These are phyloP conservation scores for Mycalesis mineus DNA, from an alignment of 2,888 invertebrate genomes.

Conservation along the genomic window DNA sequence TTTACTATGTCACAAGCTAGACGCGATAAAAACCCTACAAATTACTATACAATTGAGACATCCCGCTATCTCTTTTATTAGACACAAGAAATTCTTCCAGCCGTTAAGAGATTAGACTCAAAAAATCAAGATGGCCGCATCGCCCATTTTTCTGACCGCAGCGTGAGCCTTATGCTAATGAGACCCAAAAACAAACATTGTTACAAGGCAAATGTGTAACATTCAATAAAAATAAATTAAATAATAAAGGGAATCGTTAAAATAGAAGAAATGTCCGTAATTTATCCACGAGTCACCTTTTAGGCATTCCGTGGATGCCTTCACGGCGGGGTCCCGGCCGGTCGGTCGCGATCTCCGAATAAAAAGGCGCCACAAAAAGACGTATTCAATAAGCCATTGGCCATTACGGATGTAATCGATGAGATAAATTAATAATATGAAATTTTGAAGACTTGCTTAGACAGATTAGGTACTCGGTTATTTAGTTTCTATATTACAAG, in stretches of 20 bases:
- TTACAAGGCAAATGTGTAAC: slow-evolving; percentile 77
- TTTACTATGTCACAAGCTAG: slow-evolving; percentile 71
- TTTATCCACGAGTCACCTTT: slow-evolving; percentile 78
- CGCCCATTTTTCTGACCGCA: slow-evolving; percentile 56
- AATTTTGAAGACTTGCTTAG: slow-evolving; percentile 50
- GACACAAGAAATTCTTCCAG: slow-evolving; percentile 58
- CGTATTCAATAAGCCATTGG: slow-evolving; percentile 74
- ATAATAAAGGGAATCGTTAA: slow-evolving; percentile 78
- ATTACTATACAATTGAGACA: slow-evolving; percentile 72
- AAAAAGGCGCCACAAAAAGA: slow-evolving; percentile 78
- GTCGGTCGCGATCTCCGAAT: slow-evolving; percentile 72
- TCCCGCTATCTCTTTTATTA: slow-evolving; percentile 71
- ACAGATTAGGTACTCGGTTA: slow-evolving; percentile 1
- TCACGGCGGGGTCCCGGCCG: slow-evolving; percentile 69
- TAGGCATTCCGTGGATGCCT: slow-evolving; percentile 75
- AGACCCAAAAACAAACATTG: slow-evolving; percentile 76
- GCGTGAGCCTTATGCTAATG: slow-evolving; percentile 74
- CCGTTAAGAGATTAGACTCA: slow-evolving; percentile 61
- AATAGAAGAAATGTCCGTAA: slow-evolving; percentile 77
- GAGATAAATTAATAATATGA: slow-evolving; percentile 75
- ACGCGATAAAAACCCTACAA: slow-evolving; percentile 69
- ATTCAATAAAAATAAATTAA: slow-evolving; percentile 78
- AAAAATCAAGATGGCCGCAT: slow-evolving; percentile 61
- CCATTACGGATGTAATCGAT: slow-evolving; percentile 75
- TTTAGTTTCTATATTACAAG: neutral